Conservation (phyloP, 2,888 invertebrate genomes). For the Eupsilia transversa region DNA sequence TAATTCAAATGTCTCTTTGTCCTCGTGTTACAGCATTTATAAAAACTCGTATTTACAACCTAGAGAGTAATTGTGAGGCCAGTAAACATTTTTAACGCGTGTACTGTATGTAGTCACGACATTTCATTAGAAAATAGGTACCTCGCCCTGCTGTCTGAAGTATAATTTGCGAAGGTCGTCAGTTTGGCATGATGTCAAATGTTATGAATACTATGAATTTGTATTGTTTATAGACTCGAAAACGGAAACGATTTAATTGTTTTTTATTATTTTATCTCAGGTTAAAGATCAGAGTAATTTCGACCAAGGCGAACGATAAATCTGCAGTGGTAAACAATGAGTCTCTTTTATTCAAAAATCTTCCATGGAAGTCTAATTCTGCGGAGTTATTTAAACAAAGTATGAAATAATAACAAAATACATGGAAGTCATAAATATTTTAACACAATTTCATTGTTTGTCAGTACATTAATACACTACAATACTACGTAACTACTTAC, state of each 20-base stretch:
- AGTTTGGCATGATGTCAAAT: conserved; percentile 81
- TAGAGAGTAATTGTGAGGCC: conserved; percentile 23
- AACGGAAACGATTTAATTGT: conserved; percentile 51
- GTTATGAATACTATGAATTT: conserved; percentile 65
- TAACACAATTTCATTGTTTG: background rate
- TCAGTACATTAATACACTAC: background rate
- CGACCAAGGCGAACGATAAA: conserved; percentile 41
- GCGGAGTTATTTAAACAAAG: background rate
- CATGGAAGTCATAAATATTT: background rate
- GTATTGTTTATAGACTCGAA: conserved; percentile 52
- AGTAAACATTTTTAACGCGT: conserved; percentile 16
- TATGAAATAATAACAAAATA: conserved; percentile 1
- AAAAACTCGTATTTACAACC: conserved; percentile 29
- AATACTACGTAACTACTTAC: background rate
- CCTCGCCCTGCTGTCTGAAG: conserved; percentile 81
- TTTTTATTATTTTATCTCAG: conserved; percentile 49
- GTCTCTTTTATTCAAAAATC: conserved; percentile 4
- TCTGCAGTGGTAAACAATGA: conserved; percentile 23
- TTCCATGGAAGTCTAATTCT: conserved; percentile 21
- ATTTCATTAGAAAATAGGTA: conserved; percentile 52
- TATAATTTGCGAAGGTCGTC: conserved; percentile 79
- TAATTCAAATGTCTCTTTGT: conserved; percentile 31
- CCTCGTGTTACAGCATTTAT: conserved; percentile 10
- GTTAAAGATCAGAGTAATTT: conserved; percentile 54
- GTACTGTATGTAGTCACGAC: conserved; percentile 42